Conservation (phyloP, 2,113 vertebrate genomes). For the Oreochromis spilurus region DNA sequence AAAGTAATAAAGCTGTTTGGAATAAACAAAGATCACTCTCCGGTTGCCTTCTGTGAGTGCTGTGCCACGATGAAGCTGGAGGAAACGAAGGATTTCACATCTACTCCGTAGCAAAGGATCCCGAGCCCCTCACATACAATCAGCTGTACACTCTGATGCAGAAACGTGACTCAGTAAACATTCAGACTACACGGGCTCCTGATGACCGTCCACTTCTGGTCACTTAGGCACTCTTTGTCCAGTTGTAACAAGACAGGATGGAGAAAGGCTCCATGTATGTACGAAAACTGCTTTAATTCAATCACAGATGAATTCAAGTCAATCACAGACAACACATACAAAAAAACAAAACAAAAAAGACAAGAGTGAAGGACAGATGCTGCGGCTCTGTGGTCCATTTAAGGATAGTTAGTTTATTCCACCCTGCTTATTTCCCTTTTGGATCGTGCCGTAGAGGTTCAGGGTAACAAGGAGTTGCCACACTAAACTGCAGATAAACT, state of each 20-base stretch:
- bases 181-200: not conserved
- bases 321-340: constrained; percentile 19
- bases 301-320: not conserved
- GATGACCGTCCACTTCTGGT: not conserved
- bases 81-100: not conserved
- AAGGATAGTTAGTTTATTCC: not conserved
- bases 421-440: not conserved
- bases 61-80: not conserved
- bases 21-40: not conserved
- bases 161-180: not conserved
- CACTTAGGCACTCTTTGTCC: constrained; percentile 4
- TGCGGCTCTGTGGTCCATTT: not conserved
- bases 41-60: not conserved
- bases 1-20: not conserved
- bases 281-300: constrained; percentile 53
- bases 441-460: not conserved
- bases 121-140: not conserved
- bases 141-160: not conserved
- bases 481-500: not conserved
- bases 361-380: constrained; percentile 4
- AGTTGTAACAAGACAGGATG: not conserved
- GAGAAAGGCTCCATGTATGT: not conserved
- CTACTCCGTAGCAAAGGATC: not conserved
- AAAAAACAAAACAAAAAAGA: constrained; percentile 22
- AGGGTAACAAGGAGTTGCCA: not conserved